Percentiles rank a stretch among this genome's conserved stretches.
Evolutionary conservation across 2,113 vertebrate genomes (phyloP).

Genomic region (Sprattus sprattus): DNA sequence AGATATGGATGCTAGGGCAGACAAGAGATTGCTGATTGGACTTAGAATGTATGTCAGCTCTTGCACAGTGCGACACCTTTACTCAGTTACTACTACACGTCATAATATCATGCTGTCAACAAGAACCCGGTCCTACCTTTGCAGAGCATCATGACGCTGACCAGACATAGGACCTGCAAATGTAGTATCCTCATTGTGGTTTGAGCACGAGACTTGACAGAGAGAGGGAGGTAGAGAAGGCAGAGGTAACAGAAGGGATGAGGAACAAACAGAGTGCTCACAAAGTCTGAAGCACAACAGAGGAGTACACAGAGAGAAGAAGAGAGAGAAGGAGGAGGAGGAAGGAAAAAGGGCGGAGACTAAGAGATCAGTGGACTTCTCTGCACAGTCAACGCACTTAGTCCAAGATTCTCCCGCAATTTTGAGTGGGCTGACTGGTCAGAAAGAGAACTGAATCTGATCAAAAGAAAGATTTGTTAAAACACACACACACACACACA

Average conservation of each 20-base stretch:
- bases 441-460: neutral
- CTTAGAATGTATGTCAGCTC: neutral
- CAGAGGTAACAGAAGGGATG: neutral
- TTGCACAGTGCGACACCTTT: neutral
- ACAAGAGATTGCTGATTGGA: neutral
- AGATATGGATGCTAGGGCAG: neutral
- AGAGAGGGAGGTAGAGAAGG: neutral
- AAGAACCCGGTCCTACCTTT: conserved; percentile 56
- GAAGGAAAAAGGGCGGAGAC: conserved; percentile 11
- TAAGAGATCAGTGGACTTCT: conserved; percentile 28
- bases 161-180: conserved; percentile 44
- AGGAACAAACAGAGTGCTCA: neutral
- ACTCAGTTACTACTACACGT: neutral
- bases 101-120: neutral
- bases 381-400: neutral
- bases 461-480: neutral
- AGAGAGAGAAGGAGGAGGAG: conserved; percentile 32
- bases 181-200: conserved; percentile 48
- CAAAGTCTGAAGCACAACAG: conserved; percentile 18
- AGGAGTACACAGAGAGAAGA: conserved; percentile 1
- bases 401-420: neutral
- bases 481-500: neutral
- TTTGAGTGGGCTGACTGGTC: neutral
- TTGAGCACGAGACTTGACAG: neutral
- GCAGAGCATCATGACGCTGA: conserved; percentile 58